These are phyloP conservation scores for Indicator indicator DNA, from an alignment of 2,113 vertebrate genomes.

Conservation along the genomic window DNA sequence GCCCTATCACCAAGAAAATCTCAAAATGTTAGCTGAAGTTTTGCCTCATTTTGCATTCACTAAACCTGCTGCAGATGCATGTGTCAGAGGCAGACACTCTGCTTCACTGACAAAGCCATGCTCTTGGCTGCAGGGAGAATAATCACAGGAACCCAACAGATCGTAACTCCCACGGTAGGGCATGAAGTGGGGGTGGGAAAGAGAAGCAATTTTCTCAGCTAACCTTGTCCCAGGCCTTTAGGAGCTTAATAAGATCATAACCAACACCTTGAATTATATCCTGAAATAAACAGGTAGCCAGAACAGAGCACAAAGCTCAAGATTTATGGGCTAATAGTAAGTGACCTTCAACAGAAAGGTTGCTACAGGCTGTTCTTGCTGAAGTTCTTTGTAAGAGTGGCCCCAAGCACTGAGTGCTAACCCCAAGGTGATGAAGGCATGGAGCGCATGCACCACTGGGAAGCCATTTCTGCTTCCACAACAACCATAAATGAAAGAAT, in stretches of 20 bases:
- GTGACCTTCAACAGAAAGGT: slow-evolving; percentile 52
- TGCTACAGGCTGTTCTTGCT: not conserved
- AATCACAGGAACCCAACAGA: slow-evolving; percentile 31
- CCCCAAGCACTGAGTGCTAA: not conserved
- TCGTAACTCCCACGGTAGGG: not conserved
- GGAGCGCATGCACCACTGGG: not conserved
- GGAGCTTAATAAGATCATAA: slow-evolving; percentile 50
- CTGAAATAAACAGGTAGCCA: slow-evolving; percentile 64
- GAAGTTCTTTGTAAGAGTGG: not conserved
- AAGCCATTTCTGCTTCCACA: not conserved
- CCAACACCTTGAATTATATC: slow-evolving; percentile 60
- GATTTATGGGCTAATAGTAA: slow-evolving; percentile 53
- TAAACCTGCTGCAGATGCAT: not conserved
- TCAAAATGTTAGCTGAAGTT: not conserved
- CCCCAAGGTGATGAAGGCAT: not conserved
- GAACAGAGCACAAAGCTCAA: slow-evolving; percentile 9
- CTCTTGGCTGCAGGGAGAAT: not conserved
- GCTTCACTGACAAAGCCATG: not conserved
- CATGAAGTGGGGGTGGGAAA: not conserved
- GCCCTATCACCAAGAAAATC: not conserved
- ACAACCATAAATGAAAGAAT: slow-evolving; percentile 20
- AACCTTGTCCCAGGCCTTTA: slow-evolving; percentile 46
- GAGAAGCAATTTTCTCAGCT: slow-evolving; percentile 65
- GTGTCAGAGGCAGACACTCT: not conserved
- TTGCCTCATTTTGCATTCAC: not conserved